Evolutionary conservation across 2,113 vertebrate genomes (phyloP).

Genomic region (Potamarius usumacintae): DNA sequence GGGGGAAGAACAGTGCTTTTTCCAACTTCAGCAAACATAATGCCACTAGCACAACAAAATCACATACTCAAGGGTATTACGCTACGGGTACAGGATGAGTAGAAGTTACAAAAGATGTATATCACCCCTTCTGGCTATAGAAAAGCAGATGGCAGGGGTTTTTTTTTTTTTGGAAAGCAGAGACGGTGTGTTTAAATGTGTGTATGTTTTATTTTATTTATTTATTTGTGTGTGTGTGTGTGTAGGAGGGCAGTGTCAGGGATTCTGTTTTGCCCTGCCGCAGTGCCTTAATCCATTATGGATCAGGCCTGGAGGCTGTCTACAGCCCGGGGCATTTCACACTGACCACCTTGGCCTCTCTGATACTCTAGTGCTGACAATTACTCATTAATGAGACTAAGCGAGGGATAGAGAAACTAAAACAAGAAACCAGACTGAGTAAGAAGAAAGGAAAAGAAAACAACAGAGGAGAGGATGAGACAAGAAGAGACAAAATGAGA

Average conservation of each 20-base stretch:
- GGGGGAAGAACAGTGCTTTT: conserved; percentile 57
- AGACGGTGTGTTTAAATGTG: conserved; percentile 11
- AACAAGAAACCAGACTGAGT: neutral
- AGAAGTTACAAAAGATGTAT: conserved; percentile 50
- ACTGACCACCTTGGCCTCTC: conserved; percentile 20
- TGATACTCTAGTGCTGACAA: conserved; percentile 51
- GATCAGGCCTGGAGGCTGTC: conserved; percentile 61
- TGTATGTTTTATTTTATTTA: conserved; percentile 11
- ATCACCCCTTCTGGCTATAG: conserved; percentile 45
- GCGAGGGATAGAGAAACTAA: conserved; percentile 11
- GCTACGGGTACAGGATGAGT: neutral
- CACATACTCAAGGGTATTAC: neutral
- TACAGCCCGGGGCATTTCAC: conserved; percentile 21
- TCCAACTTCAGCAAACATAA: conserved; percentile 61
- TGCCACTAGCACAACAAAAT: conserved; percentile 21
- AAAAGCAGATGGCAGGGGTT: neutral
- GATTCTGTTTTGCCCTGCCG: conserved; percentile 1
- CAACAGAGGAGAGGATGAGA: neutral
- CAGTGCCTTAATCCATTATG: conserved; percentile 57
- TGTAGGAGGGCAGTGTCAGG: conserved; percentile 3
- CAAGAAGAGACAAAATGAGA: conserved; percentile 22
- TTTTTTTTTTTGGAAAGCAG: conserved; percentile 27
- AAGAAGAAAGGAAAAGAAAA: neutral
- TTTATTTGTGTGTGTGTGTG: neutral
- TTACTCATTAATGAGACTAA: conserved; percentile 60